Evolutionary conservation across 2,113 vertebrate genomes (phyloP), one percentile per base, ranked within the genome.

Genomic region (Apteryx mantelli): DNA sequence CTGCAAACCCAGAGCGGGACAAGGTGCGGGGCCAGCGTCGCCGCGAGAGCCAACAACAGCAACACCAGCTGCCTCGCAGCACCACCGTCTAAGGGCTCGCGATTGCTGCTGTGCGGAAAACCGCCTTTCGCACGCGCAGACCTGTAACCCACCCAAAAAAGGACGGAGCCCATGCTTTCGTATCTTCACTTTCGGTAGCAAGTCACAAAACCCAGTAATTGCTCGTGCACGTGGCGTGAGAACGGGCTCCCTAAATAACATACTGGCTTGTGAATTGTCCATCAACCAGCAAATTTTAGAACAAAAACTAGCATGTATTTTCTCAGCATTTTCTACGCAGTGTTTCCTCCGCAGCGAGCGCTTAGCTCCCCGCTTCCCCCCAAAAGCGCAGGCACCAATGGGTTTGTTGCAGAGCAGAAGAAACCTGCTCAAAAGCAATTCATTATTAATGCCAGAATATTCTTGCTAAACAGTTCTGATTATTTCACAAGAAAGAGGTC

Each of bases 401-500:
- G 97, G 94, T 55, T 97, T 96, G 97, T 97, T 92, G 95, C 96
- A 95, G 96, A 97, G 95, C 97, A 93, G 97, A 94, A 98, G 92
- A 98, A 98, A 96, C 93, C 97, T 93, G 98, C 95, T 98, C 98
- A 97, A 93, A 98, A 97, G 98, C 98, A 98, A 99, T 99, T 99
- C 97, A 99, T 99, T 99, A 99, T 99, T 99, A 99, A 99, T 99
- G 98, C 98, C 98, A 98, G 98, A 99, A 99, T 99, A 99, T 99
- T 99, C 98, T 98, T 98, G 98, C 98, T 99, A 98, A 99, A 99
- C 98, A 99, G 98, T 98, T 98, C 98, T 99, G 99, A 99, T 99
- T 99, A 99, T 99, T 99, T 99, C 98, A 98, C 98, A 98, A 98
- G 99, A 98, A 98, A 98, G 99, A 99, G 99, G 99, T 99, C 99